These are phyloP conservation scores for Catharus fuscescens DNA, from an alignment of 2,113 vertebrate species.

Conservation along the genomic window DNA sequence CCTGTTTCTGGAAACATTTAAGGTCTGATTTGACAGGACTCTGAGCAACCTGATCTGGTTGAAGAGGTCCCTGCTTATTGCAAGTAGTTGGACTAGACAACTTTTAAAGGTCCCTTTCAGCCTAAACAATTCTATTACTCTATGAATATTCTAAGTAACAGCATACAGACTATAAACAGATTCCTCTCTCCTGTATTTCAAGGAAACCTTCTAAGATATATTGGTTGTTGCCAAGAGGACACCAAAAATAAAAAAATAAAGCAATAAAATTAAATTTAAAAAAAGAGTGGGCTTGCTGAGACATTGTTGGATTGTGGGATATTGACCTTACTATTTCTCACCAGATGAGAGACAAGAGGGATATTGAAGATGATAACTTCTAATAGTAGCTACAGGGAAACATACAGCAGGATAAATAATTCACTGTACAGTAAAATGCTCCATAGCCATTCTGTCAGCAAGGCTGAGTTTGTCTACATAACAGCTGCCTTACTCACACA, in stretches of 20 bases:
- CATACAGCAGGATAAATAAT: not conserved
- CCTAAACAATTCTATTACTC: not conserved
- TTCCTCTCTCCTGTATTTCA: not conserved
- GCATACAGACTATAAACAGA: not conserved
- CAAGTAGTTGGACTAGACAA: not conserved
- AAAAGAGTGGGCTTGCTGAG: not conserved
- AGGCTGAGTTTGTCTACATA: constrained; percentile 23
- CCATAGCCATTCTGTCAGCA: not conserved
- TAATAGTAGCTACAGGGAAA: not conserved
- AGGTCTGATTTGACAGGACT: not conserved
- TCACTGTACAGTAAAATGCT: not conserved
- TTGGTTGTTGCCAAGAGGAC: not conserved
- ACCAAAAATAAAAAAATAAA: no score
- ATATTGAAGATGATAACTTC: not conserved
- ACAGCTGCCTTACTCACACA: constrained; percentile 40
- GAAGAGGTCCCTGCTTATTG: not conserved
- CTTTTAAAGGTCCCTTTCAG: not conserved
- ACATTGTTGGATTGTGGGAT: not conserved
- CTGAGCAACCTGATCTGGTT: not conserved
- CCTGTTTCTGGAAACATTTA: not conserved
- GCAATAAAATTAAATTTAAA: not conserved
- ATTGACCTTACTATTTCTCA: constrained; percentile 19
- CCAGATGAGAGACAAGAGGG: not conserved
- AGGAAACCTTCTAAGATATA: not conserved
- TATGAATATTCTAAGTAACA: not conserved